These are phyloP conservation scores for Synergus laeviventris DNA, from an alignment of 2,888 invertebrate species.

Conservation along the genomic window DNA sequence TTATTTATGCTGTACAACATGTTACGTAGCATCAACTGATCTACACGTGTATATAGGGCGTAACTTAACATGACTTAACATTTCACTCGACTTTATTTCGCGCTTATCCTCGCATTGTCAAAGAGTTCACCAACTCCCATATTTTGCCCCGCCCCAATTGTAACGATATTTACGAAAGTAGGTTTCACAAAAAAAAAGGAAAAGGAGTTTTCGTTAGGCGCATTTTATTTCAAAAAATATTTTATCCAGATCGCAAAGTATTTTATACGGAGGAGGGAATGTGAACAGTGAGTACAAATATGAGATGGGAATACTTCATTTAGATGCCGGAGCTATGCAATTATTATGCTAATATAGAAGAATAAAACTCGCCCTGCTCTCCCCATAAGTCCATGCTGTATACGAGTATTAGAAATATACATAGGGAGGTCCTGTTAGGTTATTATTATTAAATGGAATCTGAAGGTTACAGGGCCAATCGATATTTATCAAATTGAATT, in stretches of 20 bases:
- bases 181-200: background rate
- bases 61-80: constrained; percentile 32
- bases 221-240: background rate
- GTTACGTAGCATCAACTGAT: constrained; percentile 8
- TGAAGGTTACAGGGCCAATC: constrained; percentile 66
- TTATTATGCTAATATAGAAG: constrained; percentile 71
- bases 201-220: too few species aligned
- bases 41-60: constrained; percentile 10
- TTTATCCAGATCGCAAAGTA: background rate
- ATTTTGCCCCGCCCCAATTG: constrained; percentile 30
- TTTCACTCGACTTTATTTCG: constrained; percentile 35
- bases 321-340: constrained; percentile 58
- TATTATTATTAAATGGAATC: constrained; percentile 71
- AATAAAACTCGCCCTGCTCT: constrained; percentile 58
- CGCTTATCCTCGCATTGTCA: constrained; percentile 29
- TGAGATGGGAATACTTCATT: background rate
- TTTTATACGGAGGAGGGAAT: background rate
- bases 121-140: constrained; percentile 42
- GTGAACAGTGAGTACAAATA: background rate
- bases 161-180: constrained; percentile 2
- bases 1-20: constrained; percentile 3
- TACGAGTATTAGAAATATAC: constrained; percentile 27
- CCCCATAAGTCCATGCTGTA: constrained; percentile 13
- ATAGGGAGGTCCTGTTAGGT: constrained; percentile 36
- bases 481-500: constrained; percentile 70